Evolutionary conservation across 53 echinoderm and acorn worm genomes (phyloP), one percentile per base, ranked within the genome.

Genomic region (Arbacia lixula): DNA sequence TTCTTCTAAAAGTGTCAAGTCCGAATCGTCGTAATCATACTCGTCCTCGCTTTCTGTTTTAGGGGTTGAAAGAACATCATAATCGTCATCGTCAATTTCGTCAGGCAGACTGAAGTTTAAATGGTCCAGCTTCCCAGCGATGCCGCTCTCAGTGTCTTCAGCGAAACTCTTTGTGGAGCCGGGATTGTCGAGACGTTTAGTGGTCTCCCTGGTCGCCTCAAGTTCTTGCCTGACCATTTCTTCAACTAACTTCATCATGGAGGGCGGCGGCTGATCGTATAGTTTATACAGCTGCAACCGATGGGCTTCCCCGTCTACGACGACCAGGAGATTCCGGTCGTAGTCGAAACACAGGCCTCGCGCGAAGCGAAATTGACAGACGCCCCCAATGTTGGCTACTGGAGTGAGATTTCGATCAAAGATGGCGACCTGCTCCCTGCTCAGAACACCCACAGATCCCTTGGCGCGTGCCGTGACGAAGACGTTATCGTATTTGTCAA

Each of bases 321-420:
- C 77, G 27, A 77, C 77, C 19, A 77, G 56, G 0, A 16, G 60
- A 57, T 58, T 58, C 10, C 22, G 35, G 2, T 22, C 37, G 58
- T 77, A 58, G 77, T 77, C 77, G 28, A 54, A 56, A 40, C 77
- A 77, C 3, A 77, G 11, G 36, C 77, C 77, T 24, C 77, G 77
- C 14, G 58, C 58, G 36, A 29, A 77, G 60, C 39, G 36, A 58
- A 77, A 77, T 12, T 77, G 39, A 35, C 56, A 37, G 12, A 56
- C 21, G 1, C 77, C 77, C 6, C 57, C 58, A 35, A 56, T 2
- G n/a, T 55, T 37, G 10, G 39, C 54, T 20, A 77, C 5, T 10
- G 36, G 55, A 14, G 19, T 4, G 36, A 57, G 77, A 19, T 37
- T 37, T 10, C 4, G 37, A 58, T 58, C 77, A 35, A 77, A 77